Percentiles rank a stretch among this genome's conserved stretches.
Evolutionary conservation across 2,797 vertebrate species (phyloP).

Genomic region (Myotis daubentonii): DNA sequence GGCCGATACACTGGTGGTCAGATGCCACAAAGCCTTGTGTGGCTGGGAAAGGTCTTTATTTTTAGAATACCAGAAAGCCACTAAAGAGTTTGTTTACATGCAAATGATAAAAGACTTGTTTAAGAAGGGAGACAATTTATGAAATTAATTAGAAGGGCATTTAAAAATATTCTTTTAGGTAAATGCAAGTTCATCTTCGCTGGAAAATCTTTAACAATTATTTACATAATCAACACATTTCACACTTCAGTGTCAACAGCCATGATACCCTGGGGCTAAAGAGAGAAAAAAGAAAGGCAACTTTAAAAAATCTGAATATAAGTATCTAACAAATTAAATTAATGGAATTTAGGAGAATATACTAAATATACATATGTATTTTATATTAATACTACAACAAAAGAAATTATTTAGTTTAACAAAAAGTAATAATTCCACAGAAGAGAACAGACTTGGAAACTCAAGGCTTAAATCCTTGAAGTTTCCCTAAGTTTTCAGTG

Average conservation of each 20-base stretch:
- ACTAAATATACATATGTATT: background rate
- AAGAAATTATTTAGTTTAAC: conserved; percentile 9
- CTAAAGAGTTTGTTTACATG: background rate
- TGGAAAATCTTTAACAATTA: conserved; percentile 33
- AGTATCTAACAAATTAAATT: conserved; percentile 14
- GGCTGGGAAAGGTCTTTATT: background rate
- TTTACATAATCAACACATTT: background rate
- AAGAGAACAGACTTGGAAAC: background rate
- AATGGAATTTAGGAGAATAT: background rate
- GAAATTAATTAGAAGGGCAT: background rate
- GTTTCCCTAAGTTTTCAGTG: conserved; percentile 19
- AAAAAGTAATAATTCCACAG: background rate
- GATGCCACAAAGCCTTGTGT: background rate
- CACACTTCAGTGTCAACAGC: background rate
- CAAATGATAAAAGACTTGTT: background rate
- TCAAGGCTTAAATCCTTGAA: background rate
- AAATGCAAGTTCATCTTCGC: conserved; percentile 9
- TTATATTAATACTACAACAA: background rate
- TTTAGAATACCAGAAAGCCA: background rate
- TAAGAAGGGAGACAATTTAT: background rate
- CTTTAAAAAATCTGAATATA: background rate
- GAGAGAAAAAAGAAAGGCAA: background rate
- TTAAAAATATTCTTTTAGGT: conserved; percentile 6
- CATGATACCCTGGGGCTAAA: background rate
- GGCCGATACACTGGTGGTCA: background rate